A percentile compares a stretch with the other conserved stretches of the same genome.
phyloP scores from a whole-genome alignment of 2,888 invertebrate species.

The Fragum whitleyi region DNA sequence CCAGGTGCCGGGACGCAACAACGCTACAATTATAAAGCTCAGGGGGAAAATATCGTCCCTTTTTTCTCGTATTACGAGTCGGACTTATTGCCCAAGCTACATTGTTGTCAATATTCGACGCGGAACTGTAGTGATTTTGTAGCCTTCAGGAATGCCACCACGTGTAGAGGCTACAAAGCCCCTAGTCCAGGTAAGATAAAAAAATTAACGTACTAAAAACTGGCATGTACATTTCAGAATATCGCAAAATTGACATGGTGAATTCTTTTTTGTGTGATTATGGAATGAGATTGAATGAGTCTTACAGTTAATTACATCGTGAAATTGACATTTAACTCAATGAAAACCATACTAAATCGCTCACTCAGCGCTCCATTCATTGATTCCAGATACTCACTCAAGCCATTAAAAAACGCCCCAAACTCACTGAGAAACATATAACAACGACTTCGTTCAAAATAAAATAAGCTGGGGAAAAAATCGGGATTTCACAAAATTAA shows the following conservation, averaged over 20 bases:
- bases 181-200: conserved; percentile 74
- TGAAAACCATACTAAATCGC: too few species aligned
- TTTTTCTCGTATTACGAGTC: conserved; percentile 76
- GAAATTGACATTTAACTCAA: too few species aligned
- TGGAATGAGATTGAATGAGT: conserved; percentile 23
- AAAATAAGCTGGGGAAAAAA: too few species aligned
- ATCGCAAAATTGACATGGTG: too few species aligned
- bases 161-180: conserved; percentile 72
- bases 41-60: conserved; percentile 71
- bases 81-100: conserved; percentile 75
- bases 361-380: too few species aligned
- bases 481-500: too few species aligned
- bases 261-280: background rate
- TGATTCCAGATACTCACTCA: too few species aligned
- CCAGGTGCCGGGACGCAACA: conserved; percentile 72
- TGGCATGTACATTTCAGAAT: conserved; percentile 45
- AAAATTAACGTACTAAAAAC: conserved; percentile 53
- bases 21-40: conserved; percentile 73
- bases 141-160: conserved; percentile 66
- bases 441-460: too few species aligned
- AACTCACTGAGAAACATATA: too few species aligned
- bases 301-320: too few species aligned
- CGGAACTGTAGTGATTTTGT: conserved; percentile 70
- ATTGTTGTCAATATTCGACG: conserved; percentile 76
- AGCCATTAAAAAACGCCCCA: too few species aligned